A percentile compares a stretch with the other conserved stretches of the same genome.
These are phyloP conservation scores for Myzus persicae DNA, from an alignment of 1,140 invertebrate genomes.

Conservation along the genomic window DNA sequence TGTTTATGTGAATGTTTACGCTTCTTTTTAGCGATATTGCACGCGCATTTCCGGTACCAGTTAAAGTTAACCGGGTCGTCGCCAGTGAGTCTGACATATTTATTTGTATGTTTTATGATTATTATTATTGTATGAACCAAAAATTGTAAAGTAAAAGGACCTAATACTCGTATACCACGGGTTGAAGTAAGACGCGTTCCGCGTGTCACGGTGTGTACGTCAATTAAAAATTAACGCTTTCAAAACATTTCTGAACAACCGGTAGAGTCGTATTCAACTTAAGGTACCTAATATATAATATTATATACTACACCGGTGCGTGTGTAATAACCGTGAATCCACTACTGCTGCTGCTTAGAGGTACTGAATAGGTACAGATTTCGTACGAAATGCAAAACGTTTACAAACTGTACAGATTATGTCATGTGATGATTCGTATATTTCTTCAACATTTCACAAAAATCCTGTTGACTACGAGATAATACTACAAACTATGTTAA, in stretches of 20 bases:
- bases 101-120: background rate
- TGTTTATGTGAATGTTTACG: background rate
- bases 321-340: constrained; percentile 30
- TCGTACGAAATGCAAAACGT: background rate
- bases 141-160: constrained; percentile 31
- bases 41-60: background rate
- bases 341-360: background rate
- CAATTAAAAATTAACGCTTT: constrained; percentile 57
- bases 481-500: background rate
- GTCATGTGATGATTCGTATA: background rate
- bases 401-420: background rate
- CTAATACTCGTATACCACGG: background rate
- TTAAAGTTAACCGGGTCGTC: background rate
- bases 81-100: background rate
- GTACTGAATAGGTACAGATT: background rate
- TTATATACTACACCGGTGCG: background rate
- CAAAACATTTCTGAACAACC: constrained; percentile 19
- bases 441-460: background rate
- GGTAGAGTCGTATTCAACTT: background rate
- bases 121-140: background rate
- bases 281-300: background rate
- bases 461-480: background rate
- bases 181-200: constrained; percentile 16
- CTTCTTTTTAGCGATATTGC: background rate
- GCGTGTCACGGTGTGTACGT: constrained; percentile 16